Base-by-base conservation (phyloP, 2,888 invertebrate species). In the Hyppa rectilinea region DNA sequence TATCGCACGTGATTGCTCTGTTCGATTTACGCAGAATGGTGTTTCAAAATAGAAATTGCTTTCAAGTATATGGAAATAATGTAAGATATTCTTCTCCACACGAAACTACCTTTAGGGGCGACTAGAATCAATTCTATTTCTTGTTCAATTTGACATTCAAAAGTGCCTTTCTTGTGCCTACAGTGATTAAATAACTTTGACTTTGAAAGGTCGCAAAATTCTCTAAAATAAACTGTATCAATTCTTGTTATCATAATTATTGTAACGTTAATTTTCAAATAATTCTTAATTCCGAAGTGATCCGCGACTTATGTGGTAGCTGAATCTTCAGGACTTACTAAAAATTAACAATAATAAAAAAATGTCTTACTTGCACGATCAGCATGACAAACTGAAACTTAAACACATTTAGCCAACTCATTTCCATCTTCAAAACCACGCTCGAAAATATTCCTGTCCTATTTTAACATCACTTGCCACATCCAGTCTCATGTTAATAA, bases 401-500 rank as follows among this genome's bases (percentile, higher is more conserved):
- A 29, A 23, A 3, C 5, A 31, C 2, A 34, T 17, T 23, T n/a
- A n/a, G 14, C 0, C 9, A 1, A 6, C 6, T 1, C 10, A n/a
- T 7, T 6, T 29, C 6, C 9, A 9, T 20, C 1, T 58, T 40
- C 12, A 17, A 17, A 58, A 23, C 59, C 7, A 40, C 63, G 31
- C 23, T 59, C 31, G 40, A 40, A 0, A 17, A n/a, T 4, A 14
- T 9, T 9, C 2, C 12, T n/a, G 0, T 58, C 2, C 17, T 29
- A 7, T 14, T 3, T 34, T 3, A 40, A 36, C 9, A 14, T 31
- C 0, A 17, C 12, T 10, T 38, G 74, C 14, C 87, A 64, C 77
- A 77, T 90, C 88, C 53, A 87, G 86, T 40, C 12, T 0, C 29
- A 76, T 55, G 1, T 84, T 75, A 34, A 81, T 64, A 61, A 62